These are phyloP conservation scores for Phallusia fumigata DNA, from an alignment of 23 tunicate genomes.

Conservation along the genomic window DNA sequence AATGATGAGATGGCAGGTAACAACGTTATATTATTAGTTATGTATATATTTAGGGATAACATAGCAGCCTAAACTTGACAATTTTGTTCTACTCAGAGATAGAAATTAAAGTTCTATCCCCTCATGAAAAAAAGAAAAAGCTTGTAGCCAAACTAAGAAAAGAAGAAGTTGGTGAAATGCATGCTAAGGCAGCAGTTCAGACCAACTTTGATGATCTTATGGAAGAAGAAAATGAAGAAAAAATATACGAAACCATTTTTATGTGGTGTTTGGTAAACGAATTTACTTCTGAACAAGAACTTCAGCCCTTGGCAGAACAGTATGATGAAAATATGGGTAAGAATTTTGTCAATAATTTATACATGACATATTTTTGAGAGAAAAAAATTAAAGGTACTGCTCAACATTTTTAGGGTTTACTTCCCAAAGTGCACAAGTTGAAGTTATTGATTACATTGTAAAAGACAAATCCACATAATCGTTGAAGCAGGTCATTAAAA, in stretches of 20 bases:
- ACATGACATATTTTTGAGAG: background rate
- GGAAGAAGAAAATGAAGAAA: too few relatives aligned
- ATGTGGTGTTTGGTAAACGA: background rate
- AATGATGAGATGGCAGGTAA: background rate
- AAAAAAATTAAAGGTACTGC: too few relatives aligned
- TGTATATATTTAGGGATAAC: background rate
- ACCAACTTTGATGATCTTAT: background rate
- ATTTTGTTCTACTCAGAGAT: too few relatives aligned
- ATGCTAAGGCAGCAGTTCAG: background rate
- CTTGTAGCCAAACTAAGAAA: background rate
- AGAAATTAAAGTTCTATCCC: too few relatives aligned
- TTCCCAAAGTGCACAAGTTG: background rate
- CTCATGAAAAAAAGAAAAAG: background rate
- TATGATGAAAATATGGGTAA: background rate
- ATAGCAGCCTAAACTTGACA: too few relatives aligned
- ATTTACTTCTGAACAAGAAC: background rate
- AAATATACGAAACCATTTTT: too few relatives aligned
- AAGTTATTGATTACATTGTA: background rate
- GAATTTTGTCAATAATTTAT: too few relatives aligned
- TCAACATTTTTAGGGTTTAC: background rate
- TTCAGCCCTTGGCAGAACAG: background rate
- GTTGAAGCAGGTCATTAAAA: background rate
- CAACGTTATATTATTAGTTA: too few relatives aligned
- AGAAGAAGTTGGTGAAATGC: background rate
- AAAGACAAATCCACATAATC: background rate